Evolutionary conservation across 1,140 invertebrate species (phyloP).

Genomic region (Cardiocondyla obscurior): DNA sequence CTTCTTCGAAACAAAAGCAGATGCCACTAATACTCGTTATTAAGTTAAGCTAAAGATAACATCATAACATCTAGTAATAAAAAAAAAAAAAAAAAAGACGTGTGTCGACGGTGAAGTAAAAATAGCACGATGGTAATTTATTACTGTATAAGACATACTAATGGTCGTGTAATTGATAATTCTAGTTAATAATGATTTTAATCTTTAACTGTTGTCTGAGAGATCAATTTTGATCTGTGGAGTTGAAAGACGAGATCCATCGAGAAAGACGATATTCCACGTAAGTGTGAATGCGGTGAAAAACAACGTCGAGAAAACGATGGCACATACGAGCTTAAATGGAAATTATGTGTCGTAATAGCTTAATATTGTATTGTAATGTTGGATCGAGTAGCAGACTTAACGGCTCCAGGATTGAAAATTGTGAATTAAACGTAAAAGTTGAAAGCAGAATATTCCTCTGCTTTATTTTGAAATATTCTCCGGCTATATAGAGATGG

Average conservation of each 20-base stretch:
- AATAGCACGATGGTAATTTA: conserved; percentile 77
- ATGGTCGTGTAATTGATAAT: conserved; percentile 80
- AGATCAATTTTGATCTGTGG: conserved; percentile 81
- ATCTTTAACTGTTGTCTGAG: conserved; percentile 82
- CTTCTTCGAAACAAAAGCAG: conserved; percentile 75
- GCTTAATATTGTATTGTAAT: conserved; percentile 56
- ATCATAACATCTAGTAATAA: conserved; percentile 79
- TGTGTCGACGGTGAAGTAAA: conserved; percentile 70
- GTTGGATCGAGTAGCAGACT: conserved; percentile 66
- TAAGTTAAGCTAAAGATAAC: conserved; percentile 81
- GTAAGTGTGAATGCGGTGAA: neutral
- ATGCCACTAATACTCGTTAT: conserved; percentile 81
- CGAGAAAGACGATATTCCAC: conserved; percentile 44
- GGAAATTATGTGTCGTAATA: conserved; percentile 63
- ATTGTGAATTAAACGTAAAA: conserved; percentile 72
- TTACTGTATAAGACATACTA: conserved; percentile 78
- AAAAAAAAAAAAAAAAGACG: conserved; percentile 71
- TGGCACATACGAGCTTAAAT: conserved; percentile 72
- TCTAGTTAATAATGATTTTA: conserved; percentile 83
- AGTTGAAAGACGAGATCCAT: conserved; percentile 66
- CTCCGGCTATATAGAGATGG: conserved; percentile 69
- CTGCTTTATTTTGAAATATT: conserved; percentile 78
- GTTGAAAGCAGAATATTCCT: conserved; percentile 70
- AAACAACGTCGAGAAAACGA: conserved; percentile 31
- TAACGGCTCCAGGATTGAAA: conserved; percentile 73